phyloP scores from a whole-genome alignment of 2,888 invertebrate species.

The Ceramica pisi region DNA sequence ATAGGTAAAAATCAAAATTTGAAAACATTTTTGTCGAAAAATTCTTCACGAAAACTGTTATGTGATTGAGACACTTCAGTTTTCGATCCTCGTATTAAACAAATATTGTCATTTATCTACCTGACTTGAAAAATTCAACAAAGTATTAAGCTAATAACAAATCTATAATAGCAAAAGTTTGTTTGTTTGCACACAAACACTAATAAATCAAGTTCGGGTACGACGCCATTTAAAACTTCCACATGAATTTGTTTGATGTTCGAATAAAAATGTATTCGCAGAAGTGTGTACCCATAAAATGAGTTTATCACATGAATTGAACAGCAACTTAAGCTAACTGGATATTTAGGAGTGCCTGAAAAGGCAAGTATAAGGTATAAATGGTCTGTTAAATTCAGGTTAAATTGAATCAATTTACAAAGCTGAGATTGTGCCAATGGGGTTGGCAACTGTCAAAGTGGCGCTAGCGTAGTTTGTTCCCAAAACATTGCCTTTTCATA shows the following conservation, averaged over 20 bases:
- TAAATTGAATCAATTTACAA: slow-evolving; percentile 30
- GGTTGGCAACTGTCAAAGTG: no score
- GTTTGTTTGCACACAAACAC: slow-evolving; percentile 47
- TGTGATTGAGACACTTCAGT: not conserved
- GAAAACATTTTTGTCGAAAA: not conserved
- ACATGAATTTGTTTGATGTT: slow-evolving; percentile 45
- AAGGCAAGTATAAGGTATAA: not conserved
- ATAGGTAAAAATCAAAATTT: not conserved
- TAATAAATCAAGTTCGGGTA: slow-evolving; percentile 38
- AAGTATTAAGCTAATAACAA: slow-evolving; percentile 33
- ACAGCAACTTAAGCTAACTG: slow-evolving; percentile 6
- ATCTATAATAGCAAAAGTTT: slow-evolving; percentile 50
- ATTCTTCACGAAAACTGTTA: no score
- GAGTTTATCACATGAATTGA: slow-evolving; percentile 23
- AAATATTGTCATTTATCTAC: slow-evolving; percentile 24
- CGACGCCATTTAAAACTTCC: slow-evolving; percentile 48
- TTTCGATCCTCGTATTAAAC: slow-evolving; percentile 1
- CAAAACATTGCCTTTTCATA: no score
- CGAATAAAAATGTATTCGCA: slow-evolving; percentile 15
- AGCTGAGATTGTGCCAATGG: slow-evolving; percentile 30
- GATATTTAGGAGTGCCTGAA: slow-evolving; percentile 1
- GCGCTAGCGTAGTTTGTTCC: no score
- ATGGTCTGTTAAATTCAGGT: slow-evolving; percentile 22
- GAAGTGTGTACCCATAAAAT: slow-evolving; percentile 2
- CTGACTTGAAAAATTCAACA: slow-evolving; percentile 18